Evolutionary conservation across 2,797 vertebrate genomes (phyloP), one percentile per base, ranked within the genome.

Genomic region (Varecia variegata): DNA sequence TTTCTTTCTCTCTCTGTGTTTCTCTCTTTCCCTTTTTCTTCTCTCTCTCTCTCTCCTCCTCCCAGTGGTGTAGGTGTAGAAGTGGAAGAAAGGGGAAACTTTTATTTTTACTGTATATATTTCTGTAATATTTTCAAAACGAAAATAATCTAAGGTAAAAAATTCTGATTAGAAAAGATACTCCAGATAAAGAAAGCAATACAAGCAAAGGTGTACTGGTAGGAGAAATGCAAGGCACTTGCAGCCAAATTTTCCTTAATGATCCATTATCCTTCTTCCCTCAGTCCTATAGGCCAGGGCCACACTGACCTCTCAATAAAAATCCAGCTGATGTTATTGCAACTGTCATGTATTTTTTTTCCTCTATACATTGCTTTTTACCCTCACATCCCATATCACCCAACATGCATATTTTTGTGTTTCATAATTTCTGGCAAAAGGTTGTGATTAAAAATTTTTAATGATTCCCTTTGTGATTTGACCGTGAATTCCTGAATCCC

Each of bases 391-490:
- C 40, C 6, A 23, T 47, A 56, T 77, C 5, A 89, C 9, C 23
- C 11, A 70, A 70, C 20, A 67, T 18, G 52, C 25, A 60, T 52
- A 74, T 60, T 90, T 92, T 62, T 77, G 3, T 80, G 10, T 95
- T 90, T n/a, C 17, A n/a, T 62, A 50, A 52, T 71, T 93, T 90
- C 62, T 95, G 54, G 47, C 40, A 90, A 70, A 81, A 85, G 0
- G 4, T 71, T 92, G 32, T 85, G 47, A 89, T 71, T 67, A n/a
- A 62, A 21, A 20, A 23, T n/a, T 84, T 94, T 80, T 84, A 97
- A 95, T 91, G 67, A 96, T 90, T 71, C 86, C 96, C 90, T 84
- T 74, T 95, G 95, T 14, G 56, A 80, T 87, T 94, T 90, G 25
- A 73, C 35, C 77, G 18, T 82, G 56, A 80, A 30, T 47, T 25